Percentiles rank a stretch among this genome's conserved stretches.
phyloP scores from a whole-genome alignment of 2,113 vertebrate genomes.

The Anser brachyrhynchus region DNA sequence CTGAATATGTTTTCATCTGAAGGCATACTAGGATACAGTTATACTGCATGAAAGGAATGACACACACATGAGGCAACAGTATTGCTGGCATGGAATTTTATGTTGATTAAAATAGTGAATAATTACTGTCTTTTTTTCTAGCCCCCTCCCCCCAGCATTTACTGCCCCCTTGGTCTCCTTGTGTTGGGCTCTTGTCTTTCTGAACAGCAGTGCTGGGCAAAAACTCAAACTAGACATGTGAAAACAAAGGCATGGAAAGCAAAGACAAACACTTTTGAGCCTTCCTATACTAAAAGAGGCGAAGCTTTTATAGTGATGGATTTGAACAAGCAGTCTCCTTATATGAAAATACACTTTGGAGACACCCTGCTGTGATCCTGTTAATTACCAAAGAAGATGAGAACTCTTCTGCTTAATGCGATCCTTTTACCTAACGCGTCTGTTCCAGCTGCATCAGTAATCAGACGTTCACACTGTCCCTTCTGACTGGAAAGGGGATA shows the following conservation, averaged over 20 bases:
- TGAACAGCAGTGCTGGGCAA: constrained; percentile 34
- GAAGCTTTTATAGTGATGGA: constrained; percentile 38
- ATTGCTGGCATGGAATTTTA: neutral
- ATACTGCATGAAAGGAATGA: neutral
- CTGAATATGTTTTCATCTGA: constrained; percentile 50
- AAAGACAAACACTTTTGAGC: constrained; percentile 51
- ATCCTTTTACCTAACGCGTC: constrained; percentile 55
- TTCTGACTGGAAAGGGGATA: constrained; percentile 59
- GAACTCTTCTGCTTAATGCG: constrained; percentile 68
- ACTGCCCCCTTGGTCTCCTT: neutral
- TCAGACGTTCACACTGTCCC: constrained; percentile 69
- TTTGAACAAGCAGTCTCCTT: constrained; percentile 49
- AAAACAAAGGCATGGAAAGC: constrained; percentile 71
- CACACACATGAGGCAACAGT: neutral
- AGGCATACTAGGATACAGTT: constrained; percentile 6
- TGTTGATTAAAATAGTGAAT: neutral
- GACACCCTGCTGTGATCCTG: constrained; percentile 58
- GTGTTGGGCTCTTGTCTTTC: neutral
- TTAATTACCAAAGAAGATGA: constrained; percentile 76
- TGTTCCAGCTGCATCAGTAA: constrained; percentile 68
- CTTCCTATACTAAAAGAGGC: neutral
- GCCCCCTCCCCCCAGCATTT: neutral
- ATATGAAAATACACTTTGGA: constrained; percentile 62
- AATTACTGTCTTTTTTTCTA: neutral
- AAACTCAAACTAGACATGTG: constrained; percentile 61